These are phyloP conservation scores for Epicampocera succincta DNA, from an alignment of 2,888 invertebrate genomes.

Conservation along the genomic window DNA sequence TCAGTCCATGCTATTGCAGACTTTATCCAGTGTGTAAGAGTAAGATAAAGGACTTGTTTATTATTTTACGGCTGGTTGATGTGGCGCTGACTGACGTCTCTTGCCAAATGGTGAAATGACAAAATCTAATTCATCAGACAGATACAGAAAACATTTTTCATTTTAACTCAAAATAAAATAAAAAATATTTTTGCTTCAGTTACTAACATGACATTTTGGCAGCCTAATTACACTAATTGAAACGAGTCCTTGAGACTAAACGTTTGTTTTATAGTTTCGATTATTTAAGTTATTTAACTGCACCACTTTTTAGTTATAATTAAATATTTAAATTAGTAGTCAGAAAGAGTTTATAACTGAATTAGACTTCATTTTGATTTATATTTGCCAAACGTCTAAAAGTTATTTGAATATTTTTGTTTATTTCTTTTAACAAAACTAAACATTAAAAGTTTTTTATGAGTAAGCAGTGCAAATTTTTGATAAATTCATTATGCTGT, in stretches of 20 bases:
- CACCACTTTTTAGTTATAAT: constrained; percentile 62
- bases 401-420: constrained; percentile 9
- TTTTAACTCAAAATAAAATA: too few species aligned
- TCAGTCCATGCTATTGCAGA: too few species aligned
- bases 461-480: constrained; percentile 81
- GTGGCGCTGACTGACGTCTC: too few species aligned
- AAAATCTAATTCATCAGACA: too few species aligned
- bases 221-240: constrained; percentile 38
- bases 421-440: constrained; percentile 18
- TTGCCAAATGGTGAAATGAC: too few species aligned
- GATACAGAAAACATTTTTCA: too few species aligned
- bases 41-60: too few species aligned
- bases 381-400: constrained; percentile 53
- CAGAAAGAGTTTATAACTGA: constrained; percentile 4
- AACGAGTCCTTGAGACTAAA: neutral
- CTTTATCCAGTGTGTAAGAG: too few species aligned
- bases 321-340: constrained; percentile 43
- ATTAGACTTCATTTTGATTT: constrained; percentile 33
- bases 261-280: constrained; percentile 37
- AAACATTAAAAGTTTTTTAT: constrained; percentile 50
- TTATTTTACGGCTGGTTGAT: too few species aligned
- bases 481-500: constrained; percentile 68
- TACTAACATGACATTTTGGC: constrained; percentile 6
- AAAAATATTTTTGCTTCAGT: too few species aligned
- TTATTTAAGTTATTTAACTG: constrained; percentile 62